Evolutionary conservation across 2,113 vertebrate genomes (phyloP).

Genomic region (Bos indicus): DNA sequence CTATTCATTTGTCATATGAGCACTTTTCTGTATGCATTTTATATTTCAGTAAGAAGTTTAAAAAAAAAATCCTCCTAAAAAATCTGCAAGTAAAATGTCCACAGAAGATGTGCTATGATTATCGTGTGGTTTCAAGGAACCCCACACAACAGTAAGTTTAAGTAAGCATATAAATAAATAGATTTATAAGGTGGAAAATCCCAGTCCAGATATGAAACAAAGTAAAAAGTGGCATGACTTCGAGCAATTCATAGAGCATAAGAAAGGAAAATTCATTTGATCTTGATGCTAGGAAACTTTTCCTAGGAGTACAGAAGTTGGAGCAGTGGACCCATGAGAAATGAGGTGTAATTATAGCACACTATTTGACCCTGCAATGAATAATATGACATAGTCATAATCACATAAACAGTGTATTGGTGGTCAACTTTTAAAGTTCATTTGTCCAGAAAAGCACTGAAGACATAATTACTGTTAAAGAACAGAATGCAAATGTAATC

Average conservation of each 20-base stretch:
- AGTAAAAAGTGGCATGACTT: background rate
- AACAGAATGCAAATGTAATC: conserved; percentile 17
- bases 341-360: background rate
- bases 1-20: background rate
- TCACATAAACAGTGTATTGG: background rate
- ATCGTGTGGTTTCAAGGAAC: background rate
- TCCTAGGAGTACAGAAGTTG: background rate
- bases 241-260: background rate
- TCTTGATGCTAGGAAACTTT: background rate
- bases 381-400: conserved; percentile 21
- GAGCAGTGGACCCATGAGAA: background rate
- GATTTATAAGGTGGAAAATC: background rate
- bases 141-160: background rate
- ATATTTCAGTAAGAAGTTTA: background rate
- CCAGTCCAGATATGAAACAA: background rate
- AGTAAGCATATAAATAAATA: background rate
- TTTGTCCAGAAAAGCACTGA: conserved; percentile 7
- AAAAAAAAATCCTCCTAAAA: background rate
- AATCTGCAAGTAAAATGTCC: background rate
- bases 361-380: background rate
- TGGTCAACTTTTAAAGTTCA: conserved; percentile 12
- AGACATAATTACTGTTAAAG: conserved; percentile 24
- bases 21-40: background rate
- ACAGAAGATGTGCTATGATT: conserved; percentile 37
- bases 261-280: conserved; percentile 19